Evolutionary conservation across 2,888 invertebrate species (phyloP).

Genomic region (Eristalinus sepulchralis): DNA sequence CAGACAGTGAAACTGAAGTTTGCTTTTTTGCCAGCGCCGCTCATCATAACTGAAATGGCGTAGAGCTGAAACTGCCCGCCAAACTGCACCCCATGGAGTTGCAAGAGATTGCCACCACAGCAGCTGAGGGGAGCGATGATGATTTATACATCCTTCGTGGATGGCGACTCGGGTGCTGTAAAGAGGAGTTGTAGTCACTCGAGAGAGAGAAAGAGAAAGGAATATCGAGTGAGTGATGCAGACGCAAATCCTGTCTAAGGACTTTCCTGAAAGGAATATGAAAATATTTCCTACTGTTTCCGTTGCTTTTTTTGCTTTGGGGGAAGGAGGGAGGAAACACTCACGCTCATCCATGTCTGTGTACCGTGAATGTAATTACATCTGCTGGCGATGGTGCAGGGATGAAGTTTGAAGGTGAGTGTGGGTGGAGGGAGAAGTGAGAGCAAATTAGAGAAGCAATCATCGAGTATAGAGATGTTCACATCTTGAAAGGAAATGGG

Average conservation of each 20-base stretch:
- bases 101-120: neutral
- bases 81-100: constrained; percentile 50
- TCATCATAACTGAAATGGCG: constrained; percentile 19
- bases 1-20: constrained; percentile 44
- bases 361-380: constrained; percentile 35
- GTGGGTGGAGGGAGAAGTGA: neutral
- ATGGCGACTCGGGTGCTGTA: neutral
- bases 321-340: neutral
- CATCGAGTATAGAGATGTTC: constrained; percentile 35
- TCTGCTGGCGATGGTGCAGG: constrained; percentile 20
- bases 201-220: constrained; percentile 27
- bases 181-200: constrained; percentile 9
- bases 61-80: constrained; percentile 12
- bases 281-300: constrained; percentile 40
- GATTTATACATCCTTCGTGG: constrained; percentile 48
- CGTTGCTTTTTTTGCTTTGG: neutral
- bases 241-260: constrained; percentile 47
- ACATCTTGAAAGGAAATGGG: neutral
- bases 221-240: constrained; percentile 2
- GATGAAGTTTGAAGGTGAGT: constrained; percentile 36
- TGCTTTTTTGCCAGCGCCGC: constrained; percentile 11
- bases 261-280: constrained; percentile 31
- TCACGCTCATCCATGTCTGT: neutral
- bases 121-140: constrained; percentile 1
- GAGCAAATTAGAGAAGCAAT: constrained; percentile 5